These are phyloP conservation scores for Luperina testacea DNA, from an alignment of 2,888 invertebrate genomes.

Conservation along the genomic window DNA sequence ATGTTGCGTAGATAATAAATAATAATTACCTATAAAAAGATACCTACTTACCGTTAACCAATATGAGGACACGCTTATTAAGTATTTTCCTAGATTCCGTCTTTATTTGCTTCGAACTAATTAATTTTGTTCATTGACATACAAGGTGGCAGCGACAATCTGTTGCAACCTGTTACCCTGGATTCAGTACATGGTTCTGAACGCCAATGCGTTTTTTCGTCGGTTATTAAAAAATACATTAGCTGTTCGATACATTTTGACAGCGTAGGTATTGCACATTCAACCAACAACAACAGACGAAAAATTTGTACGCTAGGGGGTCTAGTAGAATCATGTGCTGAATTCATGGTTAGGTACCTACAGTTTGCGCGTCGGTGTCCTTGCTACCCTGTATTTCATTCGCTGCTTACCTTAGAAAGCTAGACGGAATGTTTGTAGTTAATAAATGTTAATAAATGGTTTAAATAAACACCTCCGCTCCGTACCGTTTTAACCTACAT, in stretches of 20 bases:
- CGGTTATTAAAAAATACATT: neutral
- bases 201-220: neutral
- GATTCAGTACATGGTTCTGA: neutral
- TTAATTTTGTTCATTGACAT: neutral
- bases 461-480: neutral
- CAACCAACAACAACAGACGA: neutral
- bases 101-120: neutral
- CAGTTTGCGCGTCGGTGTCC: neutral
- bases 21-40: neutral
- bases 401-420: neutral
- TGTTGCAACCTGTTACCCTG: neutral
- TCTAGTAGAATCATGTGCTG: neutral
- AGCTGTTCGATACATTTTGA: neutral
- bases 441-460: neutral
- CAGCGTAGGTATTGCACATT: neutral
- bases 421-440: neutral
- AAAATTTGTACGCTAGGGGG: neutral
- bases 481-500: neutral
- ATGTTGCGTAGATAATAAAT: neutral
- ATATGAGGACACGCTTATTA: neutral
- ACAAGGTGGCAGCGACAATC: neutral
- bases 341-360: neutral
- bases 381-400: neutral
- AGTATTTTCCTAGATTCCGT: neutral
- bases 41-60: neutral